These are phyloP conservation scores for Nasonia longicornis DNA, from an alignment of 1,140 invertebrate species.

Conservation along the genomic window DNA sequence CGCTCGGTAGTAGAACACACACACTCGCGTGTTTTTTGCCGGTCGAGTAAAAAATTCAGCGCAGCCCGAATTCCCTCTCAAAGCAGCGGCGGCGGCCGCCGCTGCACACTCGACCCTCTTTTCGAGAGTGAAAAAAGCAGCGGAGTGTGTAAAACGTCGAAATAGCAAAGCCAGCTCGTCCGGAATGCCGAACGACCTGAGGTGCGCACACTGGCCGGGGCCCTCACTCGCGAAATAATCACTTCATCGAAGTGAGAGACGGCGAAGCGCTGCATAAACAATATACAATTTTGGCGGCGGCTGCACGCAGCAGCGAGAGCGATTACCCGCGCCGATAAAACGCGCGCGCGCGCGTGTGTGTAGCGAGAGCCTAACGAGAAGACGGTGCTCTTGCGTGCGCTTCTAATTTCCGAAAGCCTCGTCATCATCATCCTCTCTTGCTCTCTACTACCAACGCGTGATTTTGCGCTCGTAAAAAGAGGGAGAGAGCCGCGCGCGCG, in stretches of 20 bases:
- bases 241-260: constrained; percentile 47
- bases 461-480: not conserved
- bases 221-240: constrained; percentile 41
- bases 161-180: not conserved
- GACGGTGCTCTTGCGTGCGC: not conserved
- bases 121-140: not conserved
- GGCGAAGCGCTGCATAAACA: constrained; percentile 1
- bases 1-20: too few relatives aligned
- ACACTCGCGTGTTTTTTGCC: constrained; percentile 4
- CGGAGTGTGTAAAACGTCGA: not conserved
- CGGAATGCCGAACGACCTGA: not conserved
- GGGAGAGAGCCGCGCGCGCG: not conserved
- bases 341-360: not conserved
- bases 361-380: constrained; percentile 5
- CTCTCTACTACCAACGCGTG: not conserved
- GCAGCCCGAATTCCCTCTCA: not conserved
- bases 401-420: constrained; percentile 24
- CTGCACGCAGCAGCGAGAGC: too few relatives aligned
- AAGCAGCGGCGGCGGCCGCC: too few relatives aligned
- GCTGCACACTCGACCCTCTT: not conserved
- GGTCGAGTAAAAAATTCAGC: not conserved
- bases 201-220: not conserved
- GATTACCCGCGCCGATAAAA: constrained; percentile 6
- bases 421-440: too few relatives aligned
- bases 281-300: constrained; percentile 15